phyloP scores from a whole-genome alignment of 2,888 invertebrate genomes.

The Panorpa germanica region DNA sequence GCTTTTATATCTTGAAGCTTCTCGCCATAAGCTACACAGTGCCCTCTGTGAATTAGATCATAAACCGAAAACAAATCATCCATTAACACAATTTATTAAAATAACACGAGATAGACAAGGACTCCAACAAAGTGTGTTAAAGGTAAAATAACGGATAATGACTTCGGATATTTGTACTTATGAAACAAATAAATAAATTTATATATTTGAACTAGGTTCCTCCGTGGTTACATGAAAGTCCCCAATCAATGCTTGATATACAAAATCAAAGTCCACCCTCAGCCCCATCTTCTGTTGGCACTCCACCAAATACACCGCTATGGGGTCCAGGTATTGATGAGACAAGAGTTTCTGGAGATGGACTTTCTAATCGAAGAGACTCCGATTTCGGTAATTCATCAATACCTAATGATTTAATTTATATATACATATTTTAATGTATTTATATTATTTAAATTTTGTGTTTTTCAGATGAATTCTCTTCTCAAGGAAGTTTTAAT shows the following conservation, averaged over 20 bases:
- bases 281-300: slow-evolving; percentile 13
- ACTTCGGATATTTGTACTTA: too few relatives aligned
- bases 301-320: slow-evolving; percentile 15
- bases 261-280: too few relatives aligned
- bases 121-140: slow-evolving; percentile 65
- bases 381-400: slow-evolving; percentile 53
- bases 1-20: slow-evolving; percentile 81
- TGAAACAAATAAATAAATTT: slow-evolving; percentile 3
- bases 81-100: slow-evolving; percentile 70
- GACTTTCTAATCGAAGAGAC: slow-evolving; percentile 71
- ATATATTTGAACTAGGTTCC: slow-evolving; percentile 47
- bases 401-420: slow-evolving; percentile 13
- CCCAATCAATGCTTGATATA: slow-evolving; percentile 22
- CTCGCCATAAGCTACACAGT: slow-evolving; percentile 70
- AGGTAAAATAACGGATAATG: slow-evolving; percentile 37
- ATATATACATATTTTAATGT: background rate
- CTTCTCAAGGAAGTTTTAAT: slow-evolving; percentile 50
- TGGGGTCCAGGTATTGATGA: slow-evolving; percentile 24
- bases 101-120: slow-evolving; percentile 80
- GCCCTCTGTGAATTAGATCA: slow-evolving; percentile 69
- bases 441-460: background rate
- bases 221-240: slow-evolving; percentile 48
- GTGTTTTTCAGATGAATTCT: slow-evolving; percentile 52
- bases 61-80: slow-evolving; percentile 57
- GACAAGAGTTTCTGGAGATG: too few relatives aligned